Conservation (phyloP, 2,888 invertebrate species). For the Synanthedon formicaeformis region DNA sequence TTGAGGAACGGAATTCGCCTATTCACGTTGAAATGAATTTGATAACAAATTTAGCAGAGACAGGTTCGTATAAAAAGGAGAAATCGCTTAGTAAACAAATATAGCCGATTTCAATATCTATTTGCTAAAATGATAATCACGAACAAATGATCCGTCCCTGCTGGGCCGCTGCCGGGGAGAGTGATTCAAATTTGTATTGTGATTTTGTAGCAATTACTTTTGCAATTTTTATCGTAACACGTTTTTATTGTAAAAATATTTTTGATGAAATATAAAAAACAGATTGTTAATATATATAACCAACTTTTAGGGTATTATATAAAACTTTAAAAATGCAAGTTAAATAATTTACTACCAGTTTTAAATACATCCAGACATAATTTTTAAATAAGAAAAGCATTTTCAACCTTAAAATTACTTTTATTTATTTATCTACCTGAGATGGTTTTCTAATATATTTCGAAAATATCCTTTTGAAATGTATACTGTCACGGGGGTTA, state of each 20-base stretch:
- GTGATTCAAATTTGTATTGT: not conserved
- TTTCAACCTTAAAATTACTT: too few species aligned
- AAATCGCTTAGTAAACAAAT: not conserved
- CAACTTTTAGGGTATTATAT: too few species aligned
- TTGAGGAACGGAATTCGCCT: too few species aligned
- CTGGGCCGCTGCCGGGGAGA: not conserved
- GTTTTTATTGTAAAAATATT: too few species aligned
- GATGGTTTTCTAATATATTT: not conserved
- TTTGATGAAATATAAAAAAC: too few species aligned
- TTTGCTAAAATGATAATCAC: not conserved
- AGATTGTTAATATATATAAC: too few species aligned
- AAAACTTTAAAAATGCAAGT: too few species aligned
- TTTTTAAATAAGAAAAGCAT: too few species aligned
- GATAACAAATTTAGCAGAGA: not conserved
- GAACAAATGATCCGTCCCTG: not conserved
- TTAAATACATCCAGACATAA: too few species aligned
- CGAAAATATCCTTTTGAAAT: not conserved
- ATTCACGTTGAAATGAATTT: too few species aligned
- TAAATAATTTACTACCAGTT: too few species aligned
- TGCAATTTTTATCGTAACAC: not conserved
- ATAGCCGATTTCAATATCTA: not conserved
- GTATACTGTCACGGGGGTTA: not conserved
- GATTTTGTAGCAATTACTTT: not conserved
- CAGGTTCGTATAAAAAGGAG: not conserved
- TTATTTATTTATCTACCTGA: too few species aligned